Percentiles rank a stretch among this genome's conserved stretches.
phyloP scores from a whole-genome alignment of 2,888 invertebrate genomes.

The Steinernema hermaphroditum region DNA sequence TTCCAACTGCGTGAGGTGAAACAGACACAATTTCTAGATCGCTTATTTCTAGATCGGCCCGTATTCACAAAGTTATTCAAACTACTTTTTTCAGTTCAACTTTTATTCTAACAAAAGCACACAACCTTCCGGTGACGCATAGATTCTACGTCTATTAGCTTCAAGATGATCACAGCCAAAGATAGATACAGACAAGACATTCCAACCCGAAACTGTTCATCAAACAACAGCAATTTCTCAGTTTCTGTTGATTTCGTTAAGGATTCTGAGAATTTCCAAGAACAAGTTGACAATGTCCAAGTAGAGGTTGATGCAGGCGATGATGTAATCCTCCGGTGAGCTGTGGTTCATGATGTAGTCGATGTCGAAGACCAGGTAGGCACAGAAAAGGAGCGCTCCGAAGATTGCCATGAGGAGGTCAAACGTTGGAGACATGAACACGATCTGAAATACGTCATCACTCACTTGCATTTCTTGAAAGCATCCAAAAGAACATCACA shows the following conservation, averaged over 20 bases:
- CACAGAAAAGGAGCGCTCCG: constrained; percentile 76
- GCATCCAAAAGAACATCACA: too few relatives aligned
- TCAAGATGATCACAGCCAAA: too few relatives aligned
- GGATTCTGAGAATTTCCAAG: constrained; percentile 75
- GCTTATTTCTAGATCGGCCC: too few relatives aligned
- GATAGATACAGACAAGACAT: too few relatives aligned
- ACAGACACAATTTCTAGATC: too few relatives aligned
- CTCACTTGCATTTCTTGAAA: too few relatives aligned
- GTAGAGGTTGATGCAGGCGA: constrained; percentile 83
- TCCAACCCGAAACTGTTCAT: not conserved
- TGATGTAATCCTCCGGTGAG: constrained; percentile 81
- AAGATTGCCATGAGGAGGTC: constrained; percentile 77
- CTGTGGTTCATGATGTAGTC: constrained; percentile 71
- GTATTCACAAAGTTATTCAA: too few relatives aligned
- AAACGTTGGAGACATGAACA: constrained; percentile 76
- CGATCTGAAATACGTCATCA: constrained; percentile 74
- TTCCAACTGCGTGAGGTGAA: too few relatives aligned
- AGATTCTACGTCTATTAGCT: too few relatives aligned
- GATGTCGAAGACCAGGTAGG: constrained; percentile 83
- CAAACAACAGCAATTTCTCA: constrained; percentile 28
- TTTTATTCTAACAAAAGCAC: too few relatives aligned
- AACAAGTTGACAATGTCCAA: constrained; percentile 85
- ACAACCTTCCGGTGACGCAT: too few relatives aligned
- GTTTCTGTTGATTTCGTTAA: constrained; percentile 52
- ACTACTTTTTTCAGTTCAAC: too few relatives aligned